Evolutionary conservation across 2,797 vertebrate genomes (phyloP), one percentile per base, ranked within the genome.

Genomic region (Anabas testudineus): DNA sequence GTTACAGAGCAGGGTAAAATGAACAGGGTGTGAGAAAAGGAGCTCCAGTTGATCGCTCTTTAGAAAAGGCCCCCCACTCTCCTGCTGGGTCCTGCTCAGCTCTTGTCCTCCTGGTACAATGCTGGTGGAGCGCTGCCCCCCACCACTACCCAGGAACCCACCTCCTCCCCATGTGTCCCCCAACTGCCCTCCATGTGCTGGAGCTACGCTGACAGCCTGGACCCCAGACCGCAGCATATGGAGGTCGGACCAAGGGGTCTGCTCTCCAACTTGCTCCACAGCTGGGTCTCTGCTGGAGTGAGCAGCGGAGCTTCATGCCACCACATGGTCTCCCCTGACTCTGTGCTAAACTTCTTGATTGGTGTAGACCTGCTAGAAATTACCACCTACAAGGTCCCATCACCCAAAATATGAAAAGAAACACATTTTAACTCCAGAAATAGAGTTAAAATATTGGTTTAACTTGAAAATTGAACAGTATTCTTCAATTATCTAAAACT

Each of bases 1-100:
- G 10, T 68, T 48, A 41, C 41, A 10, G 70, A 66, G 74, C 62
- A 42, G 71, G 37, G 66, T 48, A 66, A 76, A 83, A 76, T 81
- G 69, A 90, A 80, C 58, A 49, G 91, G 87, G 83, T 94, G 91
- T 94, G 94, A 94, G 94, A 95, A 94, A 92, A 74, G 81, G 69
- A 89, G 85, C 92, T 92, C 90, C 80, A 88, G 87, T 93, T 91
- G 90, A 91, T 88, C 87, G 77, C 80, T 90, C 91, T 92, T 92
- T 94, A 92, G 90, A 94, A 92, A 91, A 90, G 83, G 85, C 86
- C 85, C 90, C 88, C 82, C 78, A 81, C 88, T 88, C 90, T 92
- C 93, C 91, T 91, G 93, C 94, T 94, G 93, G 82, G 93, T 82
- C 82, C 86, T 81, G 88, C 86, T 87, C 90, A 69, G 90, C 91